Evolutionary conservation across 2,888 invertebrate species (phyloP).

Genomic region (Metallyticus violacea): DNA sequence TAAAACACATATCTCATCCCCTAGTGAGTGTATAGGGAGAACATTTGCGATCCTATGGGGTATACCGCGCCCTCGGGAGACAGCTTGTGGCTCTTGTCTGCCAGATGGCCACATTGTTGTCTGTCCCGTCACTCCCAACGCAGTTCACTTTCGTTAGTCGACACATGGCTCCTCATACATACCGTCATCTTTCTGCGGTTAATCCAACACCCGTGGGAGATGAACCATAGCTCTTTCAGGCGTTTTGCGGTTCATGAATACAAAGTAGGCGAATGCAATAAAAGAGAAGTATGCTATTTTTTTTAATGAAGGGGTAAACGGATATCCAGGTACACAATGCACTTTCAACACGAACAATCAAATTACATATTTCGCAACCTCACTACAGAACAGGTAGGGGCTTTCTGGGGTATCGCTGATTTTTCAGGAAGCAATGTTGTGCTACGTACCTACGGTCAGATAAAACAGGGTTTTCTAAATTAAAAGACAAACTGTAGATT

Average conservation of each 20-base stretch:
- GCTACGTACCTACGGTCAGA: too few relatives aligned
- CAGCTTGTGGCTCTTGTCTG: background rate
- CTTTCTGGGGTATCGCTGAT: too few relatives aligned
- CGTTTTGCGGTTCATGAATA: background rate
- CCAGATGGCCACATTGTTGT: background rate
- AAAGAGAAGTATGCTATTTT: background rate
- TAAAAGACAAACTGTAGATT: too few relatives aligned
- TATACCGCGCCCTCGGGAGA: background rate
- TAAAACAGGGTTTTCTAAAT: too few relatives aligned
- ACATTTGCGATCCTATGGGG: background rate
- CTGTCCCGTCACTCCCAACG: too few relatives aligned
- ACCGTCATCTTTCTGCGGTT: background rate
- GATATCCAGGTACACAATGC: too few relatives aligned
- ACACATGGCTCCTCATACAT: background rate
- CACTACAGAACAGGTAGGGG: too few relatives aligned
- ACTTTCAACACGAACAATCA: too few relatives aligned
- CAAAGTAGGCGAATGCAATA: background rate
- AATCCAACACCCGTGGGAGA: background rate
- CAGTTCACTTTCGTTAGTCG: background rate
- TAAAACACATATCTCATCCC: background rate
- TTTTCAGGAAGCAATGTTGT: too few relatives aligned
- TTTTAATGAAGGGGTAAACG: too few relatives aligned
- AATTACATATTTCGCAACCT: too few relatives aligned
- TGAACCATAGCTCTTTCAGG: background rate
- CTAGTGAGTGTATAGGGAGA: background rate